Conservation (phyloP, 1,140 invertebrate genomes). For the Cherax quadricarinatus region DNA sequence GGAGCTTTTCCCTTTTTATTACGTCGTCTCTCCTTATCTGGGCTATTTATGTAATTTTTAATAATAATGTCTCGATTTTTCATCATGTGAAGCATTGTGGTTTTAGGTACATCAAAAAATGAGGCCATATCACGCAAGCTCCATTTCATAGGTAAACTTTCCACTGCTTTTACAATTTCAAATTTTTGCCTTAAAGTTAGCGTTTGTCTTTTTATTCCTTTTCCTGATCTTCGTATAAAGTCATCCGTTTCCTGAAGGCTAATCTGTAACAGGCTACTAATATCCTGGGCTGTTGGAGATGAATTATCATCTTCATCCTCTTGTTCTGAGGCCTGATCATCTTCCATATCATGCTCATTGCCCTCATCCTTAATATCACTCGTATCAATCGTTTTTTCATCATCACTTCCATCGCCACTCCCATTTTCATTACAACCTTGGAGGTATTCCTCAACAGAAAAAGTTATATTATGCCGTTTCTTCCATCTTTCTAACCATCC, state of each 20-base stretch:
- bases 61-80: conserved; percentile 38
- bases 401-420: conserved; percentile 9
- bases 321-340: conserved; percentile 38
- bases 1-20: conserved; percentile 49
- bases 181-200: conserved; percentile 45
- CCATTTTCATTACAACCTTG: conserved; percentile 15
- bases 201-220: conserved; percentile 45
- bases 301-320: conserved; percentile 14
- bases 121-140: conserved; percentile 43
- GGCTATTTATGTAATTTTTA: conserved; percentile 41
- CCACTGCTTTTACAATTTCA: conserved; percentile 43
- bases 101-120: conserved; percentile 42
- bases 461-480: conserved; percentile 37
- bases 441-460: conserved; percentile 1
- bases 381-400: conserved; percentile 3
- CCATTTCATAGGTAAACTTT: conserved; percentile 44
- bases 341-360: conserved; percentile 19
- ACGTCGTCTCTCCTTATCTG: conserved; percentile 33
- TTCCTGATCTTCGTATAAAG: conserved; percentile 33
- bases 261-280: conserved; percentile 39
- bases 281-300: conserved; percentile 37
- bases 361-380: conserved; percentile 25
- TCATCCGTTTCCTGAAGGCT: conserved; percentile 47
- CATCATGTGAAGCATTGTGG: conserved; percentile 47
- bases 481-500: conserved; percentile 47